These are phyloP conservation scores for Dendrolimus pini DNA, from an alignment of 2,888 invertebrate genomes.

Conservation along the genomic window DNA sequence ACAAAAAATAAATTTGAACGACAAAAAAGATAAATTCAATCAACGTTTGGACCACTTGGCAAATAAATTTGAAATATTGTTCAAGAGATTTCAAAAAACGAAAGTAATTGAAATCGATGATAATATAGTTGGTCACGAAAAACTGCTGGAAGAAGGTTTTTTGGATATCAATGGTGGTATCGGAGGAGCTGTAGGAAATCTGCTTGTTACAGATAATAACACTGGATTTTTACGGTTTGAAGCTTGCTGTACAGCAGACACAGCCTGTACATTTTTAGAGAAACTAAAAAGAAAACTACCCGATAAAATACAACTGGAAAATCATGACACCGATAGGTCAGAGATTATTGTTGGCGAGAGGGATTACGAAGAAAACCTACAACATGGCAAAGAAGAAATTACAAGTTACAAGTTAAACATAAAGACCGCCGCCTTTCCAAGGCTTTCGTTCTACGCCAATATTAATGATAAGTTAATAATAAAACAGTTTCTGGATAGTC, in stretches of 20 bases:
- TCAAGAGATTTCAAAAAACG: conserved; percentile 7
- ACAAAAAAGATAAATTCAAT: conserved; percentile 13
- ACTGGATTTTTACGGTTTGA: conserved; percentile 23
- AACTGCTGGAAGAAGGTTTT: conserved; percentile 20
- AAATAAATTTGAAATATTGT: conserved; percentile 6
- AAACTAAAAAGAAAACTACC: conserved; percentile 10
- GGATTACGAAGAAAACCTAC: background rate
- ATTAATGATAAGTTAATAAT: conserved; percentile 25
- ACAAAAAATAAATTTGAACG: too few species aligned
- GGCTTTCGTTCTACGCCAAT: conserved; percentile 22
- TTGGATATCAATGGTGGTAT: conserved; percentile 25
- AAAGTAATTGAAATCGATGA: conserved; percentile 15
- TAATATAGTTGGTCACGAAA: conserved; percentile 19
- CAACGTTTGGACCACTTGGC: conserved; percentile 15
- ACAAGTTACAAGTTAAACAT: conserved; percentile 20
- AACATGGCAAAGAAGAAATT: conserved; percentile 11
- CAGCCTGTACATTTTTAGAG: conserved; percentile 20
- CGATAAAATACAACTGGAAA: conserved; percentile 5
- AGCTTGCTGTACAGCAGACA: conserved; percentile 13
- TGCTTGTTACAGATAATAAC: conserved; percentile 19
- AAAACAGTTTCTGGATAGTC: conserved; percentile 24
- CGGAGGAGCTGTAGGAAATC: conserved; percentile 32
- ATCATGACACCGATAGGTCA: background rate
- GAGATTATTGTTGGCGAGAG: background rate
- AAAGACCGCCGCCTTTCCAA: conserved; percentile 25